Conservation (phyloP, 2,113 vertebrate genomes). For the Centropus bengalensis region DNA sequence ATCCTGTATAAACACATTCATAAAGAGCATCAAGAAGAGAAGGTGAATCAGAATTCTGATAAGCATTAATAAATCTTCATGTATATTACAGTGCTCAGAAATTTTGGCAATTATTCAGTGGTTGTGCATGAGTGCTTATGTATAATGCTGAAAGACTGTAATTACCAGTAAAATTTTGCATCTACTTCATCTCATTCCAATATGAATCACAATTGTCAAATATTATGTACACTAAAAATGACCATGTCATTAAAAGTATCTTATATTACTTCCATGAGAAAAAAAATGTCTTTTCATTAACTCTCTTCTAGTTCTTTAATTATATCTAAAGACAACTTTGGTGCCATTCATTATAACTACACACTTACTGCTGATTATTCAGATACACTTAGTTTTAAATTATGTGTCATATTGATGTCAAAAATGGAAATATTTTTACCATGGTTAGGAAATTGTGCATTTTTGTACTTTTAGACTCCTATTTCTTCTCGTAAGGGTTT, state of each 20-base stretch:
- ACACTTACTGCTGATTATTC: background rate
- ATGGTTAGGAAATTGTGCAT: background rate
- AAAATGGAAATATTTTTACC: background rate
- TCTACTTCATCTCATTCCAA: slow-evolving; percentile 22
- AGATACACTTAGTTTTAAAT: background rate
- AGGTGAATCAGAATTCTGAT: background rate
- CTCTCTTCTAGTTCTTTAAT: background rate
- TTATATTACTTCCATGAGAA: background rate
- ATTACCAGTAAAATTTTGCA: slow-evolving; percentile 66
- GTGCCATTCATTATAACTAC: background rate
- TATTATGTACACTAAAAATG: slow-evolving; percentile 1
- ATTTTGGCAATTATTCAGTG: slow-evolving; percentile 34
- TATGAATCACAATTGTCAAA: slow-evolving; percentile 7
- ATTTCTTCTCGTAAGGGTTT: background rate
- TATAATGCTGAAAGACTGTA: slow-evolving; percentile 37
- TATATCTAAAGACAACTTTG: background rate
- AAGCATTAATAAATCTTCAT: slow-evolving; percentile 39
- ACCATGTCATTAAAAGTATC: slow-evolving; percentile 7
- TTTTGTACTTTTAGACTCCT: background rate
- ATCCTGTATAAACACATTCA: background rate
- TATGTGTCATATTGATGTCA: background rate
- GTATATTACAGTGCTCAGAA: slow-evolving; percentile 31
- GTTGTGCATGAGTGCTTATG: slow-evolving; percentile 37
- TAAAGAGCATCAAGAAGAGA: background rate
- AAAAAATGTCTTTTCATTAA: background rate